A percentile compares a stretch with the other conserved stretches of the same genome.
Evolutionary conservation across 2,888 invertebrate species (phyloP).

Genomic region (Scelioninae gen. 1): DNA sequence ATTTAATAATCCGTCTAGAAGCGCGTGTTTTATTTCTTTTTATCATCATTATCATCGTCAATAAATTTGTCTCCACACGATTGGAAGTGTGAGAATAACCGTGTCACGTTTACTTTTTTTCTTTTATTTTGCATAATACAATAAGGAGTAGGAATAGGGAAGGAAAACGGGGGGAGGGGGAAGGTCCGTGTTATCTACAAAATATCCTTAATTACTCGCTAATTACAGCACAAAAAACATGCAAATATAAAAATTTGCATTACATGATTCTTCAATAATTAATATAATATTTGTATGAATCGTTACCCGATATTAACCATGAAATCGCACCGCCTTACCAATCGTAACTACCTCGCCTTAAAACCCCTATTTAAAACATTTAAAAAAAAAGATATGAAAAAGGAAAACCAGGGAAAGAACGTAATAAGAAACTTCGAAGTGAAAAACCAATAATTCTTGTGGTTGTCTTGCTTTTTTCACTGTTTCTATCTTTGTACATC

Average conservation of each 20-base stretch:
- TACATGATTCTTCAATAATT: conserved; percentile 80
- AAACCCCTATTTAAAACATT: conserved; percentile 29
- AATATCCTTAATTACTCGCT: conserved; percentile 84
- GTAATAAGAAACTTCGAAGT: too few species aligned
- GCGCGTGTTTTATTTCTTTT: conserved; percentile 61
- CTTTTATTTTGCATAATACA: conserved; percentile 52
- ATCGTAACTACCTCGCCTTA: conserved; percentile 51
- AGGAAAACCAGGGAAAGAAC: too few species aligned
- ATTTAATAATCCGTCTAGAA: conserved; percentile 66
- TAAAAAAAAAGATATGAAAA: conserved; percentile 22
- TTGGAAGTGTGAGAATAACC: conserved; percentile 78
- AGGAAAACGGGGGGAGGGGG: conserved; percentile 22
- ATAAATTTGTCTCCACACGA: conserved; percentile 46
- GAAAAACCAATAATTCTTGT: too few species aligned
- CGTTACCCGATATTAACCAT: conserved; percentile 78
- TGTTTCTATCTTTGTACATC: conserved; percentile 58
- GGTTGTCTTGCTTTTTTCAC: conserved; percentile 34
- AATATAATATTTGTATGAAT: conserved; percentile 81
- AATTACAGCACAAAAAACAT: conserved; percentile 84
- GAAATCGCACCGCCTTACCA: conserved; percentile 55
- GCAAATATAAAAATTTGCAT: conserved; percentile 84
- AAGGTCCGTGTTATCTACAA: conserved; percentile 82
- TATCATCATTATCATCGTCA: conserved; percentile 46
- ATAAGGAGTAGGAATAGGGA: conserved; percentile 31
- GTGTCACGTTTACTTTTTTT: conserved; percentile 46